A percentile compares a stretch with the other conserved stretches of the same genome.
Evolutionary conservation across 1,140 invertebrate genomes (phyloP).

Genomic region (Caerostris darwini): DNA sequence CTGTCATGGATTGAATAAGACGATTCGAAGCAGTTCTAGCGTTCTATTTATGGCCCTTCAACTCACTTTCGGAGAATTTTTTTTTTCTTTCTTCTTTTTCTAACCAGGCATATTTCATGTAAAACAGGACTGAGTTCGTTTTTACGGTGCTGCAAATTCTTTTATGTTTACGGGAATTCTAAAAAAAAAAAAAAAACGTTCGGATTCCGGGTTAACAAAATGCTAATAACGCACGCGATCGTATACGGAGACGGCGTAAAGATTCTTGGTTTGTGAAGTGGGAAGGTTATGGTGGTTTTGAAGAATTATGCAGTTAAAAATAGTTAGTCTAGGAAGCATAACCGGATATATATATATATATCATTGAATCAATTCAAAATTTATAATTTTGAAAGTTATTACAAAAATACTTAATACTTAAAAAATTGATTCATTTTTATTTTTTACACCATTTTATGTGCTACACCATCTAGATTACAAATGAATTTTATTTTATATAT

Average conservation of each 20-base stretch:
- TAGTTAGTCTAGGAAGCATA: neutral
- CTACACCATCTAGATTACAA: no score
- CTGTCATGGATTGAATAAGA: slow-evolving; percentile 71
- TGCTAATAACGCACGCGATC: slow-evolving; percentile 19
- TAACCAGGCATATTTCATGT: slow-evolving; percentile 23
- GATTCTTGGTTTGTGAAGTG: neutral
- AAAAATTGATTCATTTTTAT: no score
- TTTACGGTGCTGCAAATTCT: neutral
- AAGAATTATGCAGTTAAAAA: neutral
- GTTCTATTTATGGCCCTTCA: slow-evolving; percentile 62
- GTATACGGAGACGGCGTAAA: neutral
- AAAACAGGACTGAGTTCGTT: slow-evolving; percentile 7
- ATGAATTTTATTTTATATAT: no score
- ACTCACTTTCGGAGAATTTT: slow-evolving; percentile 36
- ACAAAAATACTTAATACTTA: no score
- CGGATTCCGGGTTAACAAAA: slow-evolving; percentile 20
- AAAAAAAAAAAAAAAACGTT: neutral
- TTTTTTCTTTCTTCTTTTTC: neutral
- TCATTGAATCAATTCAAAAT: no score
- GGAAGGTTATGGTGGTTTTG: neutral
- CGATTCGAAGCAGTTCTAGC: slow-evolving; percentile 67
- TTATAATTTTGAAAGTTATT: no score
- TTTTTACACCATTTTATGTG: no score
- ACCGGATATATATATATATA: no score
- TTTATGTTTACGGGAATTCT: slow-evolving; percentile 27